Conservation (phyloP, 2,113 vertebrate genomes). For the Sclerurus mexicanus region DNA sequence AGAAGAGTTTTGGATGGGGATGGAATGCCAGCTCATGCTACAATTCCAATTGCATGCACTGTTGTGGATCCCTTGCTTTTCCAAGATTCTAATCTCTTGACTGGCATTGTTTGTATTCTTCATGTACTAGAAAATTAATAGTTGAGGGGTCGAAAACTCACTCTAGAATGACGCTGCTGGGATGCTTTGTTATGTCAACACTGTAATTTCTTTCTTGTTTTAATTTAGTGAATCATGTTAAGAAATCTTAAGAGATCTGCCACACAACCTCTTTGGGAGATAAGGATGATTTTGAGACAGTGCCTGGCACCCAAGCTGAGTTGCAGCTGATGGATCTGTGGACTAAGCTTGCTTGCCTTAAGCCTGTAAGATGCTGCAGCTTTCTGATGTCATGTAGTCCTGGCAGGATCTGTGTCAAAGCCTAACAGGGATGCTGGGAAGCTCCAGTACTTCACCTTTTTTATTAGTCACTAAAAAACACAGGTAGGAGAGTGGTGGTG, state of each 20-base stretch:
- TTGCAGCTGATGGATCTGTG: not conserved
- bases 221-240: not conserved
- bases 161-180: not conserved
- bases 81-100: not conserved
- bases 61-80: not conserved
- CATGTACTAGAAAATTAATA: not conserved
- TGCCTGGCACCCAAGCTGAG: not conserved
- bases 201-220: not conserved
- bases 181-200: not conserved
- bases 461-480: not conserved
- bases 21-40: not conserved
- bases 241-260: not conserved
- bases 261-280: not conserved
- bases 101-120: not conserved
- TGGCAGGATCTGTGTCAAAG: not conserved
- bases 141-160: not conserved
- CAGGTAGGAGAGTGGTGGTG: not conserved
- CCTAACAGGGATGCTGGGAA: not conserved
- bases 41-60: rapidly evolving
- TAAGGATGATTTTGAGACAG: not conserved
- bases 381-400: not conserved
- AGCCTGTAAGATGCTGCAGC: not conserved
- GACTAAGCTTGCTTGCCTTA: not conserved
- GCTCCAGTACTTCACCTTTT: not conserved
- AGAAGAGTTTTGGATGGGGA: not conserved